Evolutionary conservation across 1,140 invertebrate species (phyloP).

Genomic region (Bombus turneri): DNA sequence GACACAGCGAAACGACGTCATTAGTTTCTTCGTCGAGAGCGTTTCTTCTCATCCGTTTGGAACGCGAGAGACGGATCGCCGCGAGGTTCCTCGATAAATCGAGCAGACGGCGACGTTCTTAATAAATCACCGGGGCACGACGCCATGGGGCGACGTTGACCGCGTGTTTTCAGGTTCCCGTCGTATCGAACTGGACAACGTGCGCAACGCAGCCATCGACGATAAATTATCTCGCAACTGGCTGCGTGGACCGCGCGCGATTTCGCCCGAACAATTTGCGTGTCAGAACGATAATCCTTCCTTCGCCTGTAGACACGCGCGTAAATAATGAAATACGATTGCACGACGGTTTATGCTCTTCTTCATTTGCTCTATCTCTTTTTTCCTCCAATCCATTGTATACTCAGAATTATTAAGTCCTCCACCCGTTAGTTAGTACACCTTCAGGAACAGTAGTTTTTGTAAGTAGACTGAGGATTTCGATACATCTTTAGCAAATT

Average conservation of each 20-base stretch:
- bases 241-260: neutral
- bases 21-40: neutral
- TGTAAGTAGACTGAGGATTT: neutral
- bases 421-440: too few relatives aligned
- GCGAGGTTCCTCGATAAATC: slow-evolving; percentile 18
- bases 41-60: neutral
- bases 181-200: slow-evolving; percentile 9
- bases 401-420: too few relatives aligned
- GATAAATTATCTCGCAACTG: slow-evolving; percentile 36
- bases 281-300: slow-evolving; percentile 39
- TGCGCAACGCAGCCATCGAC: neutral
- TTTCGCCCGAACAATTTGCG: slow-evolving; percentile 19
- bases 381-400: too few relatives aligned
- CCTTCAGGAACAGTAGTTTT: too few relatives aligned
- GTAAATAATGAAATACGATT: too few relatives aligned
- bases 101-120: slow-evolving; percentile 26
- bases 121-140: slow-evolving; percentile 34
- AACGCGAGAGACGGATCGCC: neutral
- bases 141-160: neutral
- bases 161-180: slow-evolving; percentile 14
- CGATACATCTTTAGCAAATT: neutral
- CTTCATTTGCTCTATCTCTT: too few relatives aligned
- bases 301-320: slow-evolving; percentile 1
- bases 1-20: neutral
- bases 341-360: too few relatives aligned